Evolutionary conservation across 2,113 vertebrate species (phyloP).

Genomic region (Anhinga rufa): DNA sequence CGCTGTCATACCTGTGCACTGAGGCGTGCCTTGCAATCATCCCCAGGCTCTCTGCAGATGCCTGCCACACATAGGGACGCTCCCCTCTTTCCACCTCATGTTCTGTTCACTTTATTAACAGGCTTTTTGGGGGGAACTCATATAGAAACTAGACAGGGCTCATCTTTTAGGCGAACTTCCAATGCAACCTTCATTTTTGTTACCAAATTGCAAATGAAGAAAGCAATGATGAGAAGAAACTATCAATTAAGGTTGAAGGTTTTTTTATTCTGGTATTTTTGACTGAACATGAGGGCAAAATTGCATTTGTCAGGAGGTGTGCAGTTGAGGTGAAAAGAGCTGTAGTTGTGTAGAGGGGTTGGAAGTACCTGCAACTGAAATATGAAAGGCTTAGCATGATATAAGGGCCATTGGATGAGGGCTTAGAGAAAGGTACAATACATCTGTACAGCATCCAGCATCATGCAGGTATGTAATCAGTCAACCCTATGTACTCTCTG

Average conservation of each 20-base stretch:
- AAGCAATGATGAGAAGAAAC: not conserved
- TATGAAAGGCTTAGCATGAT: not conserved
- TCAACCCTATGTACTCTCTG: not conserved
- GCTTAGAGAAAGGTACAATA: not conserved
- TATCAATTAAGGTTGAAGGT: not conserved
- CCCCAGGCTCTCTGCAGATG: not conserved
- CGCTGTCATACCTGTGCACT: accelerated
- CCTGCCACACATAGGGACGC: accelerated
- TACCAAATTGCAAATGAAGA: not conserved
- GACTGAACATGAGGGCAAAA: not conserved
- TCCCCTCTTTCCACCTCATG: not conserved
- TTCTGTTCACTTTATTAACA: not conserved
- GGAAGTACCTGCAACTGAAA: not conserved
- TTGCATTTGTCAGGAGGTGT: not conserved
- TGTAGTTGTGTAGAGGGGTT: not conserved
- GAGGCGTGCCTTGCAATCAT: not conserved
- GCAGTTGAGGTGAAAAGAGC: not conserved
- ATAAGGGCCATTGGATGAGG: not conserved
- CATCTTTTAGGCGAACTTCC: not conserved
- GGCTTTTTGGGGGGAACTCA: not conserved
- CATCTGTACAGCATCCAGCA: not conserved
- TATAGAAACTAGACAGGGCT: not conserved
- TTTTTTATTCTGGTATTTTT: not conserved
- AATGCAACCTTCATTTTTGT: not conserved
- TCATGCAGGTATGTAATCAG: not conserved